Evolutionary conservation across 2,797 vertebrate species (phyloP).

Genomic region (Poeciliopsis turneri): DNA sequence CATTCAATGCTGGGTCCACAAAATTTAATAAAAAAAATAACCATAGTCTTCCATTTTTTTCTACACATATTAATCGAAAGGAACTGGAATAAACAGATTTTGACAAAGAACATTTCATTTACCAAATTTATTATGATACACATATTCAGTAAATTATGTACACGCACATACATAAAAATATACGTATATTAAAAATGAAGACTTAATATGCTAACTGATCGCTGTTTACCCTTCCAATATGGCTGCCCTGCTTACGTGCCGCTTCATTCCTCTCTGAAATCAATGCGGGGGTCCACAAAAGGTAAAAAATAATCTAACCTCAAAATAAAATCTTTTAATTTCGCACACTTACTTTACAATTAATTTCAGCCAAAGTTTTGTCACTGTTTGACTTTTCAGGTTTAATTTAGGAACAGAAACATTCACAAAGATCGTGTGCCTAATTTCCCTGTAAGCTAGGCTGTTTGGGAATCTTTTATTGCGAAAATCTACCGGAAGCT

Average conservation of each 20-base stretch:
- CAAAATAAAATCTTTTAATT: neutral
- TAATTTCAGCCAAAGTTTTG: neutral
- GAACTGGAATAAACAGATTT: neutral
- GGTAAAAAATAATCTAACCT: neutral
- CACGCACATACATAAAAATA: neutral
- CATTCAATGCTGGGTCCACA: too few species aligned
- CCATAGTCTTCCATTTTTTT: neutral
- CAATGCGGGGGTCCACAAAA: neutral
- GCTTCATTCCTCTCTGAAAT: neutral
- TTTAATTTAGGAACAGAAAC: neutral
- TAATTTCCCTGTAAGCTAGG: neutral
- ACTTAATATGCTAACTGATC: neutral
- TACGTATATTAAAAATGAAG: neutral
- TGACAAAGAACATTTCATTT: too few species aligned
- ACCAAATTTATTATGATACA: neutral
- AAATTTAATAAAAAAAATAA: neutral
- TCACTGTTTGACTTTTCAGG: neutral
- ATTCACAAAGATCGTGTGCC: neutral
- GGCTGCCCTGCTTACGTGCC: neutral
- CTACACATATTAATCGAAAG: neutral
- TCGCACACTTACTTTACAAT: neutral
- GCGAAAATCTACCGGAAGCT: conserved; percentile 13
- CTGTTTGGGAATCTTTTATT: conserved; percentile 12
- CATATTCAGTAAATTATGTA: neutral
- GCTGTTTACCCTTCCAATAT: neutral